These are phyloP conservation scores for Sprattus sprattus DNA, from an alignment of 2,113 vertebrate species.

Conservation along the genomic window DNA sequence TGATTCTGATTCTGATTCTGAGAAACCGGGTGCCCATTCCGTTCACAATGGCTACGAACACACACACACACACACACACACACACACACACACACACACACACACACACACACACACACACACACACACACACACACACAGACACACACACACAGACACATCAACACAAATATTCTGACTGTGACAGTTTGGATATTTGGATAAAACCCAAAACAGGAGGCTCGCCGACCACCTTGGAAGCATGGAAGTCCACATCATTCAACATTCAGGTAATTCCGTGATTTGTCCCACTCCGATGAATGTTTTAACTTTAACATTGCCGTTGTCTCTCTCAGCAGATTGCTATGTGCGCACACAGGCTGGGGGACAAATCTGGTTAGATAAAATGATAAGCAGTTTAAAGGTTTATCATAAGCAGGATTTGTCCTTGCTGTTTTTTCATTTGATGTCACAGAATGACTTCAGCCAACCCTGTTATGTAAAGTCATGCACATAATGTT, in stretches of 20 bases:
- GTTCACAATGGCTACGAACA: too few species aligned
- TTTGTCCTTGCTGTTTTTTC: slow-evolving; percentile 38
- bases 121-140: too few species aligned
- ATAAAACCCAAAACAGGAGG: not conserved
- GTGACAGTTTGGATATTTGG: not conserved
- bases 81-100: too few species aligned
- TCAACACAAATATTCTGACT: not conserved
- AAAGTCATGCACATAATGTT: not conserved
- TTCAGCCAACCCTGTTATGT: slow-evolving; percentile 15
- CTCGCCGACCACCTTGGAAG: not conserved
- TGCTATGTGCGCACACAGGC: slow-evolving; percentile 10
- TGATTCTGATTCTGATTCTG: too few species aligned
- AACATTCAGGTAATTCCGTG: not conserved
- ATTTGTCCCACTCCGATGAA: not conserved
- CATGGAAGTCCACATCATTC: not conserved
- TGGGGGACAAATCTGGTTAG: slow-evolving; percentile 38
- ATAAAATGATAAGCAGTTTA: slow-evolving; percentile 51
- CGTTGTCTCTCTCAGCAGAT: not conserved
- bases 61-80: too few species aligned
- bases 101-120: too few species aligned
- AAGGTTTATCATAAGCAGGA: slow-evolving; percentile 38
- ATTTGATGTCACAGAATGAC: slow-evolving; percentile 3
- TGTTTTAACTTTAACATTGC: slow-evolving; percentile 18
- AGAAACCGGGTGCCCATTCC: too few species aligned
- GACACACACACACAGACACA: too few species aligned